Evolutionary conservation across 2,888 invertebrate genomes (phyloP).

Genomic region (Adelphocoris suturalis): DNA sequence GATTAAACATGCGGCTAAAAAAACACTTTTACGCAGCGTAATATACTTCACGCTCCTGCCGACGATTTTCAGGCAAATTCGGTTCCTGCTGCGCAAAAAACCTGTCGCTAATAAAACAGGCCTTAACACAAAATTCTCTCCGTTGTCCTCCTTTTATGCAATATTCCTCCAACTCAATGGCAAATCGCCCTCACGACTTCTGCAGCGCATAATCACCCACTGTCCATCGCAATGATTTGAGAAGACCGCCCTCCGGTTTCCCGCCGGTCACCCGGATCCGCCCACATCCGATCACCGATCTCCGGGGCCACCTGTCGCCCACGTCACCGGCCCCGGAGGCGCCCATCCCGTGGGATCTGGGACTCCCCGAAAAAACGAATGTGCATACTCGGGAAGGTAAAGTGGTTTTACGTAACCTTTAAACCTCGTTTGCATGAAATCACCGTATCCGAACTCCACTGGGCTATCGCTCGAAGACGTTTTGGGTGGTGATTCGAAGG

Average conservation of each 20-base stretch:
- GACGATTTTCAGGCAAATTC: no score
- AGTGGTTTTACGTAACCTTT: slow-evolving; percentile 56
- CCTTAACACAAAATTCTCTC: neutral
- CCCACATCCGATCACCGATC: neutral
- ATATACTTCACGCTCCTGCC: no score
- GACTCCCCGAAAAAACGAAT: neutral
- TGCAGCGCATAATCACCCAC: neutral
- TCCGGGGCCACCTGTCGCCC: neutral
- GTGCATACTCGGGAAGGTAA: slow-evolving; percentile 3
- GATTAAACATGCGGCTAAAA: no score
- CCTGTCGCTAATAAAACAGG: no score
- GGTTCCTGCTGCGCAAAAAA: no score
- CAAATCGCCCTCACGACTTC: neutral
- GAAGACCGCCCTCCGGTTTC: neutral
- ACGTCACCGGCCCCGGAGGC: neutral
- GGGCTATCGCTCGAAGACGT: neutral
- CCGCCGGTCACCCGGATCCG: neutral
- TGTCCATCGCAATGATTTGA: neutral
- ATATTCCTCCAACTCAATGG: neutral
- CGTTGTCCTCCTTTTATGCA: neutral
- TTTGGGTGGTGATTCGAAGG: neutral
- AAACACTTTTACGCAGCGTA: no score
- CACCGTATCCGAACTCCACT: neutral
- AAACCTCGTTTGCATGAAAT: slow-evolving; percentile 14
- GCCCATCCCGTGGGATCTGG: neutral